A percentile compares a stretch with the other conserved stretches of the same genome.
These are phyloP conservation scores for Sialis fuliginosa DNA, from an alignment of 2,888 invertebrate species.

Conservation along the genomic window DNA sequence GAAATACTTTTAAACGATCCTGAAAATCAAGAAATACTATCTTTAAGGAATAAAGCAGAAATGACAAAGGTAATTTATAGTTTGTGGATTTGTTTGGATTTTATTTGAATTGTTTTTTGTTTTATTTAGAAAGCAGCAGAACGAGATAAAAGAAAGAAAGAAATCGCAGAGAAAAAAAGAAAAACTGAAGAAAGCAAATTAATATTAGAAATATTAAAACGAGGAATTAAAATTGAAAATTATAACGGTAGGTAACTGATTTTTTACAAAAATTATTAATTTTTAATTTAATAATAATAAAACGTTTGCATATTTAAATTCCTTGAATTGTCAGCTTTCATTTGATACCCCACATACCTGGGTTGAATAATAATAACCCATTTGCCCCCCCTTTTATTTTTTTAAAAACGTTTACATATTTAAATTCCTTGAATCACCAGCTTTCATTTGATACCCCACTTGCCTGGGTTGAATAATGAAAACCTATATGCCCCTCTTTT, in stretches of 20 bases:
- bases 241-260: constrained; percentile 19
- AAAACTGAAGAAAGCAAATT: constrained; percentile 26
- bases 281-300: too few species aligned
- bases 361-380: too few species aligned
- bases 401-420: too few species aligned
- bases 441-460: too few species aligned
- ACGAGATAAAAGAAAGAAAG: constrained; percentile 35
- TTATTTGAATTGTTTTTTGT: not conserved
- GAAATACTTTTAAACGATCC: constrained; percentile 38
- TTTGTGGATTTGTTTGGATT: not conserved
- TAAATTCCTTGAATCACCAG: too few species aligned
- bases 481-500: too few species aligned
- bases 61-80: constrained; percentile 24
- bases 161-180: constrained; percentile 25
- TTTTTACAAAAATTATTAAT: too few species aligned
- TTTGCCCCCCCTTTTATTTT: too few species aligned
- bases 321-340: too few species aligned
- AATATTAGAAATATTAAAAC: constrained; percentile 25
- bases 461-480: too few species aligned
- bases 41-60: constrained; percentile 34
- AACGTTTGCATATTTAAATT: too few species aligned
- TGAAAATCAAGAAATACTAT: constrained; percentile 33
- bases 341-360: too few species aligned
- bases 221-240: constrained; percentile 34
- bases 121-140: constrained; percentile 26